A percentile compares a stretch with the other conserved stretches of the same genome.
Conservation (phyloP, 2,888 invertebrate species). For the Oxystoma pomonae region DNA sequence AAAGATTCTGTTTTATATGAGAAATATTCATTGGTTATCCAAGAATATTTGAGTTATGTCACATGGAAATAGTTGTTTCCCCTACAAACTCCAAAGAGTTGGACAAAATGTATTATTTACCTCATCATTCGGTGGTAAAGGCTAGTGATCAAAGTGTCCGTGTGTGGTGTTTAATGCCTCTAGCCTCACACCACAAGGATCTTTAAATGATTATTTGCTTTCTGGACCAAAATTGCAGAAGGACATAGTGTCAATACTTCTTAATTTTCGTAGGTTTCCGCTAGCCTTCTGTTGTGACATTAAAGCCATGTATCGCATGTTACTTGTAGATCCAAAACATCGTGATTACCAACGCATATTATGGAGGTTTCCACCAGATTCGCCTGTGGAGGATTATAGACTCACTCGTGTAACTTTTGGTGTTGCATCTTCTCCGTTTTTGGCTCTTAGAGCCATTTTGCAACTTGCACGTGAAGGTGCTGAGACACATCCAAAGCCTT, state of each 20-base stretch:
- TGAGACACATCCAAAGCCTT: conserved; percentile 3
- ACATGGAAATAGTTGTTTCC: too few relatives aligned
- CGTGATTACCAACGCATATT: conserved; percentile 8
- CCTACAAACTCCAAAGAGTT: too few relatives aligned
- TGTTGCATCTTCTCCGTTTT: conserved; percentile 7
- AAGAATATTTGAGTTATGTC: too few relatives aligned
- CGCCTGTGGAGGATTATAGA: conserved; percentile 9
- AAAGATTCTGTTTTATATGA: too few relatives aligned
- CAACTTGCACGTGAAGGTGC: too few relatives aligned
- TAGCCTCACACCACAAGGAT: conserved; percentile 15
- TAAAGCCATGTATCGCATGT: too few relatives aligned
- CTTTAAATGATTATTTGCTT: conserved; percentile 13
- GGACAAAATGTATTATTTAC: too few relatives aligned
- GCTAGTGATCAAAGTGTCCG: background rate
- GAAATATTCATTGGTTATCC: too few relatives aligned
- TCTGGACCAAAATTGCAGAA: conserved; percentile 10
- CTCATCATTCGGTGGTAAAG: too few relatives aligned
- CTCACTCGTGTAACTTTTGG: conserved; percentile 9
- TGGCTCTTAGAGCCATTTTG: conserved; percentile 3
- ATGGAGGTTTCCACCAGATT: conserved; percentile 6
- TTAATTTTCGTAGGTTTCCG: background rate
- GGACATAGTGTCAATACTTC: too few relatives aligned
- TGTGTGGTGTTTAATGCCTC: background rate
- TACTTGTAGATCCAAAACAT: too few relatives aligned
- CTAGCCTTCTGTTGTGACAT: conserved; percentile 4